Evolutionary conservation across 35 echinoderm and acorn worm genomes (phyloP), one percentile per base, ranked within the genome.

Genomic region (Lytechinus pictus): DNA sequence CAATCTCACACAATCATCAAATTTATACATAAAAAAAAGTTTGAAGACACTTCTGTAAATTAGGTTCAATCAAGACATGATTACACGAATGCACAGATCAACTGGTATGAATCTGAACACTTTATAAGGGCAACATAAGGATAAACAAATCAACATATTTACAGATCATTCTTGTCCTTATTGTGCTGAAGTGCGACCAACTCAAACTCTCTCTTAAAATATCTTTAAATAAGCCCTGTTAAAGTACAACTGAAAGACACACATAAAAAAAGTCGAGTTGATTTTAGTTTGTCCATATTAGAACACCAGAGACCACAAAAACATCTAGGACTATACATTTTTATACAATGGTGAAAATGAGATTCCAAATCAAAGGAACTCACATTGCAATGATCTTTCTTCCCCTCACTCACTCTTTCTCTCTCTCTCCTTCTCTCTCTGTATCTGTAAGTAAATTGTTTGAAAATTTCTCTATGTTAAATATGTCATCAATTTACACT

Each of bases 181-280:
- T 90, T 90, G 33, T 44, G 28, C 29, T 90, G 33, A 9, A 44
- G 12, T 90, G 88, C 88, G 33, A 2, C 88, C 52, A 44, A 88
- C n/a, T 27, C 16, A 16, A 28, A 28, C 88, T 90, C 29, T 52
- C 29, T 90, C 88, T 52, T 51, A 54, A 90, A 52, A 54, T 10
- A 52, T 44, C 52, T 14, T 93, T 93, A 57, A 93, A 93, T 93
- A 93, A 55, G 92, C 55, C 92, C 52, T 93, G 92, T n/a, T 93
- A 16, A 93, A 93, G 53, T 93, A 57, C 52, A 93, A 93, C 92
- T 93, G 92, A 93, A 93, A 93, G 92, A 93, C 92, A 93, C 92
- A 93, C 14, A 79, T 79, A 93, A 54, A 54, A 54, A 54, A 93
- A 90, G 88, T 10, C 56, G 92, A 93, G 92, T 93, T 93, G 92